Base-by-base conservation (phyloP, 2,113 vertebrate genomes). In the Nycticryphes semicollaris region DNA sequence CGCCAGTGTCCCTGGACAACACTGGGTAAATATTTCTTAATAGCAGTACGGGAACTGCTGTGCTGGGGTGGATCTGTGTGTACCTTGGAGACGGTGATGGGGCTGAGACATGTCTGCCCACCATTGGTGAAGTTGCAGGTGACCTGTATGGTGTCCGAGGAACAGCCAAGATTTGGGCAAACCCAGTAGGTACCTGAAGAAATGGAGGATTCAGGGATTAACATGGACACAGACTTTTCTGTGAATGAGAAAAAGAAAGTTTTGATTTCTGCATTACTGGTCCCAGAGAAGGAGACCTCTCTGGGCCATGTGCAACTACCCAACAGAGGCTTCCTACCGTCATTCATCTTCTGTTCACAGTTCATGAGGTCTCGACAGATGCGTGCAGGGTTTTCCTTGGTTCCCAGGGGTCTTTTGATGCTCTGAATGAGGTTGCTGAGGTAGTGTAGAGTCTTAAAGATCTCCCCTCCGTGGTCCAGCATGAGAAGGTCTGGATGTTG, bases 401-500 rank as follows among this genome's bases (percentile, higher is more conserved):
- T 99, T 87, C 99, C 99, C 97, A 99, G 98, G 81, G 99, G 99
- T 93, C 99, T 99, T 97, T 99, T 99, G 97, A 99, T 99, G 98
- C 99, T 99, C 97, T 99, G 99, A 96, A 99, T 99, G 98, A 99
- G 98, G 98, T 98, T 99, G 98, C 98, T 99, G 98, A 99, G 99
- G 99, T 99, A 99, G 98, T 99, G 99, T 98, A 99, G 98, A 96
- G 99, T 99, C 98, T 99, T 99, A 95, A 99, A 99, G 96, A 99
- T 99, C 98, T 99, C 99, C 97, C 99, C 98, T 94, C 99, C 99
- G 31, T 99, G 99, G 97, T 99, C 99, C 97, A 99, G 96, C 98
- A 98, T 98, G 43, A 98, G 98, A 94, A 98, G 96, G 94, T 99
- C 99, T 74, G 98, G 97, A 84, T 98, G 97, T 85, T 98, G 98